A percentile compares a stretch with the other conserved stretches of the same genome.
phyloP scores from a whole-genome alignment of 2,888 invertebrate genomes.

The Ophioninae sp. region DNA sequence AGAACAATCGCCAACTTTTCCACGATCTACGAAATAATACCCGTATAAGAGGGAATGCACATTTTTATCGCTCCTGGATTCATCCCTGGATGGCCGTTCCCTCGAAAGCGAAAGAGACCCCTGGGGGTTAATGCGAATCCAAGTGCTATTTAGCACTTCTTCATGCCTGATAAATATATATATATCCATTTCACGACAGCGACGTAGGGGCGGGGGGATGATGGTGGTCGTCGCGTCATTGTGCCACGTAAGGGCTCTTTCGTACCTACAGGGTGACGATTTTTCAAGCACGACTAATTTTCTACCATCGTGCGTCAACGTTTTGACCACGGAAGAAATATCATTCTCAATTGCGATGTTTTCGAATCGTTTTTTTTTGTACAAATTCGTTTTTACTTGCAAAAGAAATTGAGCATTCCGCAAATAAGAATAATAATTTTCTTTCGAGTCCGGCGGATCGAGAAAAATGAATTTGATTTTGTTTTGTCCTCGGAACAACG shows the following conservation, averaged over 20 bases:
- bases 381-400: no score
- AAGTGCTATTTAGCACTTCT: constrained; percentile 23
- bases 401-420: no score
- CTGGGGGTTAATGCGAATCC: constrained; percentile 21
- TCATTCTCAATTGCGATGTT: background rate
- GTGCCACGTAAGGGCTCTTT: no score
- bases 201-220: background rate
- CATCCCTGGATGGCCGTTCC: background rate
- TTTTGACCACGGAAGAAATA: constrained; percentile 1
- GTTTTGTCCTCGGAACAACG: no score
- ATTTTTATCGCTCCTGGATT: background rate
- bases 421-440: no score
- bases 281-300: no score
- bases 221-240: no score
- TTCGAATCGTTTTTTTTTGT: background rate
- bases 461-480: no score
- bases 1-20: no score
- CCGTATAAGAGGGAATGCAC: background rate
- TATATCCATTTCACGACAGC: background rate
- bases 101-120: background rate
- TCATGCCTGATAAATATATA: background rate
- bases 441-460: no score
- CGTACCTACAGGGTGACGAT: no score
- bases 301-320: background rate
- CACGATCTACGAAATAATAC: no score